Percentiles rank a stretch among this genome's conserved stretches.
These are phyloP conservation scores for Callimico goeldii DNA, from an alignment of 2,797 vertebrate genomes.

Conservation along the genomic window DNA sequence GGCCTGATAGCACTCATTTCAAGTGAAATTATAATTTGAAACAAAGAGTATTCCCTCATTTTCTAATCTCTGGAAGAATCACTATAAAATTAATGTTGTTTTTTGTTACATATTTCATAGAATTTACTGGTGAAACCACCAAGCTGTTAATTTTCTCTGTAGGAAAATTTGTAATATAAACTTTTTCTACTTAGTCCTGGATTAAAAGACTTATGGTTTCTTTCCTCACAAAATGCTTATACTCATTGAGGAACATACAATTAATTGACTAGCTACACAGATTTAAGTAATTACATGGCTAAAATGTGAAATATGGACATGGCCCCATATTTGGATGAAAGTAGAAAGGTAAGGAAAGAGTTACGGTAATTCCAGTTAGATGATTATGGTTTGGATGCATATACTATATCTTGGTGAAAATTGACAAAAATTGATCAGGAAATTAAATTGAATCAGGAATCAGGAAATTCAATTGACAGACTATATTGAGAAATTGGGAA, in stretches of 20 bases:
- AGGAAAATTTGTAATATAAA: neutral
- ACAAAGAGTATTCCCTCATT: neutral
- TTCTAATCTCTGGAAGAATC: neutral
- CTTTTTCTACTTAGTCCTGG: neutral
- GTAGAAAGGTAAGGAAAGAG: neutral
- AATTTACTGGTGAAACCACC: neutral
- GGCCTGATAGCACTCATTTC: neutral
- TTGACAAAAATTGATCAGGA: neutral
- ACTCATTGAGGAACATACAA: neutral
- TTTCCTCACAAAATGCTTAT: neutral
- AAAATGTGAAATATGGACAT: neutral
- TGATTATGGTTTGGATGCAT: neutral
- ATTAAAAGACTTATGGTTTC: neutral
- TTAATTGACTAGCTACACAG: neutral
- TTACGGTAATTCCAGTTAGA: neutral
- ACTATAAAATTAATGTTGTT: neutral
- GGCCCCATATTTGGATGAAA: neutral
- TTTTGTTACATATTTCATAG: neutral
- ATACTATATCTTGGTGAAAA: neutral
- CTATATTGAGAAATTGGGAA: neutral
- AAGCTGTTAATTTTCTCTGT: neutral
- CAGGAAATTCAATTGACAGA: neutral
- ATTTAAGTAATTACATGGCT: neutral
- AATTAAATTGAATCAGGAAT: neutral
- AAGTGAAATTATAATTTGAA: neutral